phyloP scores from a whole-genome alignment of 2,113 vertebrate genomes.

The Cyanoramphus novaezelandiae region DNA sequence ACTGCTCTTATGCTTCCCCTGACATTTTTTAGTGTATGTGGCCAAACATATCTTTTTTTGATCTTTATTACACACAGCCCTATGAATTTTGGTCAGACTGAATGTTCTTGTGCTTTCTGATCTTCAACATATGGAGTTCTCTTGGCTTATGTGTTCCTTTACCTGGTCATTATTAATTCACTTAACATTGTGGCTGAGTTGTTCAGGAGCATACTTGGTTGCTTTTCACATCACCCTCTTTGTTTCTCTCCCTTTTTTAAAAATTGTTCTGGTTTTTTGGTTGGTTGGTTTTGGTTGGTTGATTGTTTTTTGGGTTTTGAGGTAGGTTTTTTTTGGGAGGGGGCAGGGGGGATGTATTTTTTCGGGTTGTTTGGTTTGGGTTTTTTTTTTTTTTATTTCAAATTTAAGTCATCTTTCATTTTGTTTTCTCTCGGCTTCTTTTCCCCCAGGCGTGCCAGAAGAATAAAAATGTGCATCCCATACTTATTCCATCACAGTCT shows the following conservation, averaged over 20 bases:
- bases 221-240: background rate
- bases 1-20: background rate
- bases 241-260: background rate
- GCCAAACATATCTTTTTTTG: background rate
- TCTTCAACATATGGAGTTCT: background rate
- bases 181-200: background rate
- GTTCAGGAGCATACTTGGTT: background rate
- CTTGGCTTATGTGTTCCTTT: background rate
- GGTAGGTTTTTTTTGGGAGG: rapidly evolving
- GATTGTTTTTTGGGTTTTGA: background rate
- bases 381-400: background rate
- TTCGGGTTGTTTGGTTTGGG: background rate
- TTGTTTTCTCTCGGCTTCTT: background rate
- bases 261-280: background rate
- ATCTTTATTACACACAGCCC: background rate
- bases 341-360: no score
- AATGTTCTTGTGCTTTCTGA: background rate
- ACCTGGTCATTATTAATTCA: background rate
- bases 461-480: background rate
- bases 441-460: background rate
- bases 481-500: background rate
- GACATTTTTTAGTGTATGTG: rapidly evolving
- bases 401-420: background rate
- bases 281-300: background rate
- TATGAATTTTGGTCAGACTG: background rate